Conservation (phyloP, 2,113 vertebrate species). For the Prolemur simus region DNA sequence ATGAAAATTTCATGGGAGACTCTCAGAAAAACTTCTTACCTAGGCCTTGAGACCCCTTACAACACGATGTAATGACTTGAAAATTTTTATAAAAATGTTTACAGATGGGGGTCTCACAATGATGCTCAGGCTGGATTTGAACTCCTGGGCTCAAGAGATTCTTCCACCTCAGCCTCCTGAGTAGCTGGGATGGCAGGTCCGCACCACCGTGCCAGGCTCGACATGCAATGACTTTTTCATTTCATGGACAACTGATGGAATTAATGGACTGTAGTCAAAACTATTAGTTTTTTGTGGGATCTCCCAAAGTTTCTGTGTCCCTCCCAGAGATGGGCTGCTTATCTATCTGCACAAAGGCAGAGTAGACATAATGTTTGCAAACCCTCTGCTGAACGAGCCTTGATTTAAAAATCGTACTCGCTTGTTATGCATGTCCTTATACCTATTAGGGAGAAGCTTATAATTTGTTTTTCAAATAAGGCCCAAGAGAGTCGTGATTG, state of each 20-base stretch:
- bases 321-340: background rate
- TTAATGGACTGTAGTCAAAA: background rate
- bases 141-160: background rate
- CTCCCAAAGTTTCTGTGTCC: background rate
- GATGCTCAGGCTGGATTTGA: background rate
- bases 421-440: background rate
- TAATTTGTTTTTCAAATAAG: background rate
- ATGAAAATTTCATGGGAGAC: background rate
- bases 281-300: background rate
- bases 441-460: background rate
- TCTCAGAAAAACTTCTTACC: background rate
- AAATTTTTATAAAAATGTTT: background rate
- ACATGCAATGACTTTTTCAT: background rate
- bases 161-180: background rate
- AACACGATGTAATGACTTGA: background rate
- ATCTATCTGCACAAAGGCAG: background rate
- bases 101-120: background rate
- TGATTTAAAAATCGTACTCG: background rate
- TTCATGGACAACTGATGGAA: background rate
- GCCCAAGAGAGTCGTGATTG: background rate
- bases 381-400: background rate
- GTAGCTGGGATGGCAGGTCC: background rate
- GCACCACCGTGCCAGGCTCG: background rate
- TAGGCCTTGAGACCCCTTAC: background rate
- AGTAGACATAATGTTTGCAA: background rate